These are phyloP conservation scores for Kryphioiulus occultus DNA, from an alignment of 2,888 invertebrate species.

Conservation along the genomic window DNA sequence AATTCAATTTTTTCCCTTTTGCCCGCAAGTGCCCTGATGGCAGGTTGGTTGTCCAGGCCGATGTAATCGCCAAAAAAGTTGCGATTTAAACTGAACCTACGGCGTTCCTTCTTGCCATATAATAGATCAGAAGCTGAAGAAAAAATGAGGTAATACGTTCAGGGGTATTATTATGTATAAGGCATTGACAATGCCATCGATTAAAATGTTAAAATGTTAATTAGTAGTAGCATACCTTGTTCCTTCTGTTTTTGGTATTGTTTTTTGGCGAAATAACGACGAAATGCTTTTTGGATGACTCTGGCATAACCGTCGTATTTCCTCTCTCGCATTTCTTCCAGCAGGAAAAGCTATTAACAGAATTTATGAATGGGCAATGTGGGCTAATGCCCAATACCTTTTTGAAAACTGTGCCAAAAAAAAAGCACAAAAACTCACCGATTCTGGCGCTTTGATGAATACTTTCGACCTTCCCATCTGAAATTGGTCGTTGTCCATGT, in stretches of 20 bases:
- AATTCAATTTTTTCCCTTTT: slow-evolving; percentile 72
- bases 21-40: slow-evolving; percentile 68
- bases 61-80: slow-evolving; percentile 76
- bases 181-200: too few species aligned
- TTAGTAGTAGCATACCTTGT: slow-evolving; percentile 62
- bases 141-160: too few species aligned
- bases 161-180: too few species aligned
- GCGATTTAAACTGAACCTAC: slow-evolving; percentile 70
- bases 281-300: slow-evolving; percentile 73
- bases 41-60: slow-evolving; percentile 70
- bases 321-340: slow-evolving; percentile 73
- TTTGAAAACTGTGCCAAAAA: not conserved
- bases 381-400: not conserved
- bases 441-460: slow-evolving; percentile 74
- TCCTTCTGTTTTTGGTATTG: slow-evolving; percentile 69
- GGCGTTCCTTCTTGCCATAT: slow-evolving; percentile 70
- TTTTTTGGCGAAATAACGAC: slow-evolving; percentile 70
- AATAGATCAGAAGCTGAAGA: slow-evolving; percentile 64
- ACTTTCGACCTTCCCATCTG: slow-evolving; percentile 73
- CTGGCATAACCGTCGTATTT: slow-evolving; percentile 73
- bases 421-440: slow-evolving; percentile 65
- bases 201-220: not conserved
- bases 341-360: slow-evolving; percentile 69
- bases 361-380: not conserved
- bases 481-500: slow-evolving; percentile 70